A percentile compares a stretch with the other conserved stretches of the same genome.
Conservation (phyloP, 2,113 vertebrate genomes). For the Ascaphus truei region DNA sequence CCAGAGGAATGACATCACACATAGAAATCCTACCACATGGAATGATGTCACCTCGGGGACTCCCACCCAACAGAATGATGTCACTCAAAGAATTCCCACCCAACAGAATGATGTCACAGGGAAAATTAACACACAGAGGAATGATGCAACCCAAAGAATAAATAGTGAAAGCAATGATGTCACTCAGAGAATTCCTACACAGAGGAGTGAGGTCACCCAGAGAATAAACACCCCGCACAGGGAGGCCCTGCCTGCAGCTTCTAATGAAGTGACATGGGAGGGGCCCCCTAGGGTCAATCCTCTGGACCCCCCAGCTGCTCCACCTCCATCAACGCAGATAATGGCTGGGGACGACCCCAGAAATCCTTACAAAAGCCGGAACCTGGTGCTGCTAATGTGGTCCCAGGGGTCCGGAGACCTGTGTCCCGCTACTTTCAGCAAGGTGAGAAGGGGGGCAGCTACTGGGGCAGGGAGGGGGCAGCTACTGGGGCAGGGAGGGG, state of each 20-base stretch:
- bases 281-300: neutral
- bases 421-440: slow-evolving; percentile 65
- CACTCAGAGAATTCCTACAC: neutral
- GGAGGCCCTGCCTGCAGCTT: neutral
- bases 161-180: neutral
- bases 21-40: neutral
- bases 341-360: slow-evolving; percentile 56
- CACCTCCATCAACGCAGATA: neutral
- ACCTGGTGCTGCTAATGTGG: slow-evolving; percentile 57
- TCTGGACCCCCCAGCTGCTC: no score
- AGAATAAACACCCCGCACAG: neutral
- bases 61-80: neutral
- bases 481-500: no score
- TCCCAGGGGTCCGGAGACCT: neutral
- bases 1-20: neutral
- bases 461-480: no score
- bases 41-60: neutral
- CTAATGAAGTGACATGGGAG: slow-evolving; percentile 28
- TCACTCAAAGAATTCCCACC: neutral
- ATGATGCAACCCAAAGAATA: neutral
- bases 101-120: neutral
- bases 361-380: slow-evolving; percentile 48
- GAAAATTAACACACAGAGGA: neutral
- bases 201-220: neutral
- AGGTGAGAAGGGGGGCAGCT: slow-evolving; percentile 48